Evolutionary conservation across 64 coral and sea anemone species (phyloP).

Genomic region (Montipora foliosa): DNA sequence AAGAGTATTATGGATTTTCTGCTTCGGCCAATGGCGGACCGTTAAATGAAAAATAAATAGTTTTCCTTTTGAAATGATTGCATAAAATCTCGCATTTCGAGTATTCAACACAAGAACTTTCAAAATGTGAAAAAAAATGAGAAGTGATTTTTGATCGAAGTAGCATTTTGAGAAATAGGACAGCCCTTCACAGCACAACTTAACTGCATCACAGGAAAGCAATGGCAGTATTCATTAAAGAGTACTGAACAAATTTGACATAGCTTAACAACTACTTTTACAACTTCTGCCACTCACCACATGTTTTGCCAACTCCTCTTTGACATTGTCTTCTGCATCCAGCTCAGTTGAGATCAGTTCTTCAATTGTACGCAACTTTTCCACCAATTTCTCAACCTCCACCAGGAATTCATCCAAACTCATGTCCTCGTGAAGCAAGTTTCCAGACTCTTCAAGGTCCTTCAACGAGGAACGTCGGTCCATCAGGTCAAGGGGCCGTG

Average conservation of each 20-base stretch:
- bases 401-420: constrained; percentile 74
- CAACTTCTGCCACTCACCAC: constrained; percentile 63
- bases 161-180: too few relatives aligned
- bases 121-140: too few relatives aligned
- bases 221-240: too few relatives aligned
- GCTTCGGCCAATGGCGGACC: too few relatives aligned
- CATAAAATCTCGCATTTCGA: too few relatives aligned
- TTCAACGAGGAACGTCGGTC: constrained; percentile 40
- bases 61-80: too few relatives aligned
- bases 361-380: constrained; percentile 85
- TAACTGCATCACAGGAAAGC: not conserved
- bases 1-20: too few relatives aligned
- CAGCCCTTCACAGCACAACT: too few relatives aligned
- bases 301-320: constrained; percentile 87
- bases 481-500: constrained; percentile 19
- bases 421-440: constrained; percentile 64
- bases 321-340: constrained; percentile 60
- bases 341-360: constrained; percentile 73
- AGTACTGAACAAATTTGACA: too few relatives aligned
- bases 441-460: constrained; percentile 78
- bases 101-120: too few relatives aligned
- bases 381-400: constrained; percentile 83
- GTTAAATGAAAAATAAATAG: too few relatives aligned
- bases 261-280: not conserved
- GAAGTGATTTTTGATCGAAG: too few relatives aligned